Base-by-base conservation (phyloP, 2,888 invertebrate genomes). In the Synanthedon vespiformis region DNA sequence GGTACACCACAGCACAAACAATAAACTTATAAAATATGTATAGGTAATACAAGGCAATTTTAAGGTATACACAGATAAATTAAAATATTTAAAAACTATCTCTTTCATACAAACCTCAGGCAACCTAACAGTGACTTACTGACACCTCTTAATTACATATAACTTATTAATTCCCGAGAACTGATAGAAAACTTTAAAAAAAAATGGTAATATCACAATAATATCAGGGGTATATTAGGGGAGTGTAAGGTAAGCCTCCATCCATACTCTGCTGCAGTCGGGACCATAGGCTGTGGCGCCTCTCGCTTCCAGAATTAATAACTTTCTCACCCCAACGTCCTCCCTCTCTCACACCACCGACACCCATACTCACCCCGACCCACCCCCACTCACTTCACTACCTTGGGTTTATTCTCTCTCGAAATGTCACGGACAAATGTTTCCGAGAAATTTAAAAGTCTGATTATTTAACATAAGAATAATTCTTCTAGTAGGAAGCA, bases 261-360 rank as follows among this genome's bases (percentile, higher is more conserved):
- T 75, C 74, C 72, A 27, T 18, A 77, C 74, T 74, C 68, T 72
- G 77, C 74, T 80, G 82, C 82, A 82, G 78, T 75, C 73, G 76
- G 75, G 77, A 77, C 73, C 74, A 83, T 81, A 83, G 84, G 83
- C 80, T 76, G 69, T 64, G 80, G 82, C 81, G 80, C 77, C 80
- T 77, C 77, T 80, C 83, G 80, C 83, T 80, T 80, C 81, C 77
- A 84, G 86, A 85, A 86, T 86, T 86, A 85, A 85, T 86, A 86
- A 86, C 86, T 85, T 84, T 80, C 79, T 76, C 74, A 63, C 70
- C 72, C 77, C 74, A 74, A 53, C 64, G 59, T 61, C 62, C 55
- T 52, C 62, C 63, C 58, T 60, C 63, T 66, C 64, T 60, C 55
- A 56, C 70, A 63, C 70, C 66, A 56, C 58, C 68, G 61, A 60